These are phyloP conservation scores for Agrotis exclamationis DNA, from an alignment of 2,888 invertebrate genomes.

Conservation along the genomic window DNA sequence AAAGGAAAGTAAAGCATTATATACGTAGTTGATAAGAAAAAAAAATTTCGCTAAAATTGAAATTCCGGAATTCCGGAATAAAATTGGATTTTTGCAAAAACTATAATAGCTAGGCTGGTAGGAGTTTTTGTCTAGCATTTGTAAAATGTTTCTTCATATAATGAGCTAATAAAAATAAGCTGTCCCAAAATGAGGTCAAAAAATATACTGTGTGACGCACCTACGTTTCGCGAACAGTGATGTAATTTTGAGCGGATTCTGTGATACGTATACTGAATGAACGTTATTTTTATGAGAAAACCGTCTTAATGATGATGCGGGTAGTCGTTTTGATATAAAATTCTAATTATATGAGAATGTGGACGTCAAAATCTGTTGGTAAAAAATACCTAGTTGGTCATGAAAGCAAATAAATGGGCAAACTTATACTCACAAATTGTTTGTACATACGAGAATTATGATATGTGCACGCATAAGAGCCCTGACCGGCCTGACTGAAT, in stretches of 20 bases:
- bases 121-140: too few species aligned
- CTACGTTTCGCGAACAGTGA: slow-evolving; percentile 72
- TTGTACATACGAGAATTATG: slow-evolving; percentile 9
- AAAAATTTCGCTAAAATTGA: too few species aligned
- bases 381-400: not conserved
- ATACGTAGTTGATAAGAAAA: too few species aligned
- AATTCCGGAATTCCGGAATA: too few species aligned
- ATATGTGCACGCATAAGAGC: slow-evolving; percentile 21
- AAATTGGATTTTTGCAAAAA: too few species aligned
- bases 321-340: slow-evolving; percentile 3
- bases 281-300: slow-evolving; percentile 66
- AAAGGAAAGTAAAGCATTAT: too few species aligned
- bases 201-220: too few species aligned
- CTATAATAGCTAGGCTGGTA: too few species aligned
- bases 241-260: slow-evolving; percentile 78
- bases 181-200: too few species aligned
- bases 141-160: too few species aligned
- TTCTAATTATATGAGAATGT: not conserved
- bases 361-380: not conserved
- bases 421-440: slow-evolving; percentile 6
- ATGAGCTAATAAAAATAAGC: too few species aligned
- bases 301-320: slow-evolving; percentile 45
- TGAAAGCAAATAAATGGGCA: slow-evolving; percentile 6
- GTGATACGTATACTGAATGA: slow-evolving; percentile 70
- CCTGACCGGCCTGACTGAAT: slow-evolving; percentile 20